Conservation (phyloP, 2,888 invertebrate genomes). For the Microctonus aethiopoides region DNA sequence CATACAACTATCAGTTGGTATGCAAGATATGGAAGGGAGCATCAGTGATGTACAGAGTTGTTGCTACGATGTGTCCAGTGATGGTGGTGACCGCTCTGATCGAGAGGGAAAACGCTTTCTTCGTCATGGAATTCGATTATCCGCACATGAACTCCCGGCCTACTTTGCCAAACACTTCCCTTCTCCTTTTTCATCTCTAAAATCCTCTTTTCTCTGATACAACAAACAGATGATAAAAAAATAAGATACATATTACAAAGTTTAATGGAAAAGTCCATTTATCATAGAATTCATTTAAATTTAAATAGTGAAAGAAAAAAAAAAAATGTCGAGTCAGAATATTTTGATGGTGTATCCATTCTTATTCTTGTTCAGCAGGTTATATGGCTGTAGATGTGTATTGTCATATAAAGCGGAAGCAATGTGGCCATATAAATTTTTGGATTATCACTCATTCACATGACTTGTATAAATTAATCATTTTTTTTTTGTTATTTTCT, state of each 20-base stretch:
- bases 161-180: conserved; percentile 49
- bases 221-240: background rate
- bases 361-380: background rate
- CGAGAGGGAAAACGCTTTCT: conserved; percentile 64
- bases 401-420: background rate
- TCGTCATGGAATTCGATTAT: conserved; percentile 61
- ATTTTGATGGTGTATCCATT: background rate
- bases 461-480: background rate
- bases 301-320: background rate
- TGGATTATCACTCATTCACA: background rate
- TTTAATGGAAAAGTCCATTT: background rate
- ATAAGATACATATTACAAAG: background rate
- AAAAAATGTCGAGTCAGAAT: conserved; percentile 7
- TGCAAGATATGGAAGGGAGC: background rate
- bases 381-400: background rate
- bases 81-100: conserved; percentile 37
- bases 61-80: conserved; percentile 28
- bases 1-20: conserved; percentile 23
- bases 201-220: conserved; percentile 17
- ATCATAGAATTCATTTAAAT: conserved; percentile 5
- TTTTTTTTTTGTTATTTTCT: background rate
- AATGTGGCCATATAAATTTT: background rate
- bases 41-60: conserved; percentile 5
- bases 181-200: conserved; percentile 31
- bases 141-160: conserved; percentile 61